A percentile compares a stretch with the other conserved stretches of the same genome.
phyloP scores from a whole-genome alignment of 2,797 vertebrate species.

The Tauraco hartlaubi region DNA sequence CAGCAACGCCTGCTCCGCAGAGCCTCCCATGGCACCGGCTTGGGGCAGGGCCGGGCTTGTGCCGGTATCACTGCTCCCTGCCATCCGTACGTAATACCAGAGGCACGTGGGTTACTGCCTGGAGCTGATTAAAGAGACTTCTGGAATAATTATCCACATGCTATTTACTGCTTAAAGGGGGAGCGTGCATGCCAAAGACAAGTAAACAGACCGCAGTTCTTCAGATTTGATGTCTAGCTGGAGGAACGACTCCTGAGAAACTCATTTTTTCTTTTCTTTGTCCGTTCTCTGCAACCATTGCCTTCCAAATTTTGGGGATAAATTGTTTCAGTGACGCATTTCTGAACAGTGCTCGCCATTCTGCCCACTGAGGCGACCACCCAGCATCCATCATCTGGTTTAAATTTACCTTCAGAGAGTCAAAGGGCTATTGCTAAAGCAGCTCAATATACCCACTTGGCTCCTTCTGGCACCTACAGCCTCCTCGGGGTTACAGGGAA shows the following conservation, averaged over 20 bases:
- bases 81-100: background rate
- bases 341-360: constrained; percentile 38
- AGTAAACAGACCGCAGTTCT: background rate
- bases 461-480: constrained; percentile 46
- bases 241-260: background rate
- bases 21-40: background rate
- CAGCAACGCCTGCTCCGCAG: background rate
- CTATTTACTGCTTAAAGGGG: background rate
- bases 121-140: background rate
- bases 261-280: background rate
- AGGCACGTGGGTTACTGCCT: background rate
- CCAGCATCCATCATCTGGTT: constrained; percentile 44
- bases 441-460: constrained; percentile 21
- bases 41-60: constrained; percentile 45
- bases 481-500: constrained; percentile 59
- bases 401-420: constrained; percentile 60
- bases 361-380: constrained; percentile 44
- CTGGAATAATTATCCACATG: background rate
- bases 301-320: constrained; percentile 22
- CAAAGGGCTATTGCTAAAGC: constrained; percentile 54
- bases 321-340: background rate
- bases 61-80: background rate
- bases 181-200: background rate
- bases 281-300: background rate
- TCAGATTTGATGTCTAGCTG: background rate